Base-by-base conservation (phyloP, 2,113 vertebrate species). In the Lepidothrix coronata region DNA sequence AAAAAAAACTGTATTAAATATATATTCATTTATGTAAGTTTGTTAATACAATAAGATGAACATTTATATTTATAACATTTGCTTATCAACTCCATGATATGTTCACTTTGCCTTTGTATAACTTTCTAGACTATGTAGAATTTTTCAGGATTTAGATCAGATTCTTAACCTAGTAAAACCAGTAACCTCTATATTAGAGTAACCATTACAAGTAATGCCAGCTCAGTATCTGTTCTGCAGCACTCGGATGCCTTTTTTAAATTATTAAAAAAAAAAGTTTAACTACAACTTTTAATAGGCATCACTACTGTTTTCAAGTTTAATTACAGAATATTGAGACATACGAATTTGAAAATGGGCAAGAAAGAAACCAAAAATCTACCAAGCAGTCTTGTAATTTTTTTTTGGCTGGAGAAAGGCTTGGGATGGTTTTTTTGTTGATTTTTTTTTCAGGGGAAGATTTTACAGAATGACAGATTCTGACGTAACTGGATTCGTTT, bases 361-460 rank as follows among this genome's bases (percentile, higher is more conserved):
- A 80, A 59, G 39, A 23, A 72, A 86, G 82, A 44, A 55, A 6
- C 3, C 1, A 3, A 59, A 76, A 61, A 31, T 5, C 4, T 49
- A 46, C 43, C 1, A 51, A 72, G 17, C n/a, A 82, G 1, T 25
- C 6, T 30, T 9, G 4, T 23, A 1, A 12, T 19, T 16, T 5
- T n/a, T n/a, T 31, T 62, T 19, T 63, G 37, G 9, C 24, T 21
- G 11, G 7, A 27, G 7, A 30, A 8, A 52, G 1, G 2, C 51
- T 57, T 70, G 8, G 9, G 5, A 8, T 27, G 46, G 4, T 0
- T 39, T 14, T 54, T 54, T 61, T 22, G 2, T 33, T 30, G 35
- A 8, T 20, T 43, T 68, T 55, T 61, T n/a, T 31, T 66, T 11
- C 0, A 3, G 13, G 1, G 11, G 15, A 11, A 8, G 1, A 11